These are phyloP conservation scores for Spodoptera frugiperda DNA, from an alignment of 1,140 invertebrate genomes.

Conservation along the genomic window DNA sequence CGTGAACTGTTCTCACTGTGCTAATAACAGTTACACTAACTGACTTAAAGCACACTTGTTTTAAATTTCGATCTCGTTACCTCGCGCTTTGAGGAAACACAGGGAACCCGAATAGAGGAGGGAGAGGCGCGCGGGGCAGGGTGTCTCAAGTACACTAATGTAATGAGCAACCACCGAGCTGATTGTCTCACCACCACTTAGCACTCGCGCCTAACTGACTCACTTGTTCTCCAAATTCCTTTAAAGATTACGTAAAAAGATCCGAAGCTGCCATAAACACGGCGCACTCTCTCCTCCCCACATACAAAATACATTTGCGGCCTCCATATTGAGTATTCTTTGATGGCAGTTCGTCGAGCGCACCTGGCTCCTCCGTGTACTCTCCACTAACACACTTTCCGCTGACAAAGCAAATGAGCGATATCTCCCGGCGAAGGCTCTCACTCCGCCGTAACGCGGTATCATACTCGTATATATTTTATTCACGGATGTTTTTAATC, in stretches of 20 bases:
- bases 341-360: slow-evolving; percentile 16
- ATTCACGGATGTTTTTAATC: slow-evolving; percentile 31
- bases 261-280: neutral
- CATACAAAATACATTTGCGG: slow-evolving; percentile 24
- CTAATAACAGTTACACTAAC: slow-evolving; percentile 37
- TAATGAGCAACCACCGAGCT: no score
- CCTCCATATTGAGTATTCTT: slow-evolving; percentile 32
- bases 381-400: slow-evolving; percentile 12
- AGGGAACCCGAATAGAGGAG: neutral
- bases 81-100: neutral
- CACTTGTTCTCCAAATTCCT: no score
- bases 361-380: slow-evolving; percentile 18
- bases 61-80: slow-evolving; percentile 37
- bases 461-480: slow-evolving; percentile 16
- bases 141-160: no score
- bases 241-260: no score
- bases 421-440: slow-evolving; percentile 23
- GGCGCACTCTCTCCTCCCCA: slow-evolving; percentile 8
- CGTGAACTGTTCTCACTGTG: slow-evolving; percentile 29
- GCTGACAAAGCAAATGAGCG: slow-evolving; percentile 34
- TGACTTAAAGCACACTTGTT: slow-evolving; percentile 33
- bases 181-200: no score
- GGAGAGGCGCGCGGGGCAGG: neutral
- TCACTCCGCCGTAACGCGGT: neutral
- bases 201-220: no score